Base-by-base conservation (phyloP, 2,888 invertebrate species). In the Drosophila mettleri region DNA sequence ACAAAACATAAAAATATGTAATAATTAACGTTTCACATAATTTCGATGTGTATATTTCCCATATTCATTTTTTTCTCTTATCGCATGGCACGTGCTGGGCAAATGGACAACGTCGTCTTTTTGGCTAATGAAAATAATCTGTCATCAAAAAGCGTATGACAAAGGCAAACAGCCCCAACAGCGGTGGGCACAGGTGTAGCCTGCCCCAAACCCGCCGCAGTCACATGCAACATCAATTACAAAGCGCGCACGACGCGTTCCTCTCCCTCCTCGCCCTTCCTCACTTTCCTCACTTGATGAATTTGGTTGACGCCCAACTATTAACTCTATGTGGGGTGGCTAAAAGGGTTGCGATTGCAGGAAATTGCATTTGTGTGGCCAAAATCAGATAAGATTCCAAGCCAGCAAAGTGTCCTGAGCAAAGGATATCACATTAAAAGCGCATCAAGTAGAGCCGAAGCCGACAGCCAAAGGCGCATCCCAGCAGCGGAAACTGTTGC, bases 41-140 rank as follows among this genome's bases (percentile, higher is more conserved):
- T 69, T 74, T 70, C 59, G 39, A 55, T 36, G 41, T 54, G 10
- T 16, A 58, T 45, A 34, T 27, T 27, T 46, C 20, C 43, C 12
- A 20, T 24, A 27, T 36, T 41, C 20, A n/a, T 22, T 14, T 36
- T 33, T 20, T 52, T n/a, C n/a, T n/a, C n/a, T 12, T 46, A 14
- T 18, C 20, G 1, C 27, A 1, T 51, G 72, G 16, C 64, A 59
- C 65, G 64, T 68, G 45, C 34, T 68, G 22, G 12, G n/a, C 69
- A 78, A 88, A 78, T 79, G 73, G 69, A 69, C 75, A 76, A 36
- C 65, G 36, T 6, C 52, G 49, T 29, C 70, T 33, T 31, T 49
- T 73, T 80, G 66, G 80, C 76, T 86, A 89, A 90, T 89, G 90
- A 90, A 91, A 81, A 88, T 88, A 90, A 88, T 90, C 91, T 89